Conservation (phyloP, 2,888 invertebrate genomes). For the Epistrophella euchroma region DNA sequence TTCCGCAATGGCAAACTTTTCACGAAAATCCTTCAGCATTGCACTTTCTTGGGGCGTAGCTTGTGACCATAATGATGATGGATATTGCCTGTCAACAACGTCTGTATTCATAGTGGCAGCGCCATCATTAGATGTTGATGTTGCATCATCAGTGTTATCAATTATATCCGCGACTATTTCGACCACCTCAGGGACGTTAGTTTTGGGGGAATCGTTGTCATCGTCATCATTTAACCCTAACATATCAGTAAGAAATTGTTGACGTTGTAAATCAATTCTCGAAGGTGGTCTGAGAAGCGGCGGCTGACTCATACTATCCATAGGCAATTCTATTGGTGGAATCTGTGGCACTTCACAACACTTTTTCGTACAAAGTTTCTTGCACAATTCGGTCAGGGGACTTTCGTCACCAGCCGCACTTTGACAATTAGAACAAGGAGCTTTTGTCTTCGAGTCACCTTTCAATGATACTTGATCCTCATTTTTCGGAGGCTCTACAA, state of each 20-base stretch:
- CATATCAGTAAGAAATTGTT: constrained; percentile 78
- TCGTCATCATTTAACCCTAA: constrained; percentile 70
- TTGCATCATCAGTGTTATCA: constrained; percentile 57
- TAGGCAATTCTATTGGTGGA: constrained; percentile 66
- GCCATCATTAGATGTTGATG: constrained; percentile 24
- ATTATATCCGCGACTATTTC: constrained; percentile 62
- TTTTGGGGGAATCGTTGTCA: constrained; percentile 46
- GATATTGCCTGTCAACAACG: constrained; percentile 20
- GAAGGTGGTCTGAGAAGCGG: constrained; percentile 70
- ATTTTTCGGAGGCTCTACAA: not conserved
- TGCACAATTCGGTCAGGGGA: constrained; percentile 80
- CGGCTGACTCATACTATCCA: constrained; percentile 28
- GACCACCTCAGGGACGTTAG: constrained; percentile 52
- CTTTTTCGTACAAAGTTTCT: constrained; percentile 80
- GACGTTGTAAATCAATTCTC: constrained; percentile 78
- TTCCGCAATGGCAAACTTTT: constrained; percentile 86
- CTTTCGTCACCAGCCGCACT: constrained; percentile 72
- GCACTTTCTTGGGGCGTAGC: constrained; percentile 77
- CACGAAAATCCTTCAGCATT: constrained; percentile 82
- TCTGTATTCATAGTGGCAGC: not conserved
- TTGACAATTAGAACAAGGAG: constrained; percentile 80
- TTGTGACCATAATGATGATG: constrained; percentile 61
- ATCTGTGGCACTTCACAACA: constrained; percentile 77
- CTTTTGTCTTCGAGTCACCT: constrained; percentile 75
- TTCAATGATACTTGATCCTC: constrained; percentile 59